These are phyloP conservation scores for Trissoscelio sp. DNA, from an alignment of 2,888 invertebrate genomes.

Conservation along the genomic window DNA sequence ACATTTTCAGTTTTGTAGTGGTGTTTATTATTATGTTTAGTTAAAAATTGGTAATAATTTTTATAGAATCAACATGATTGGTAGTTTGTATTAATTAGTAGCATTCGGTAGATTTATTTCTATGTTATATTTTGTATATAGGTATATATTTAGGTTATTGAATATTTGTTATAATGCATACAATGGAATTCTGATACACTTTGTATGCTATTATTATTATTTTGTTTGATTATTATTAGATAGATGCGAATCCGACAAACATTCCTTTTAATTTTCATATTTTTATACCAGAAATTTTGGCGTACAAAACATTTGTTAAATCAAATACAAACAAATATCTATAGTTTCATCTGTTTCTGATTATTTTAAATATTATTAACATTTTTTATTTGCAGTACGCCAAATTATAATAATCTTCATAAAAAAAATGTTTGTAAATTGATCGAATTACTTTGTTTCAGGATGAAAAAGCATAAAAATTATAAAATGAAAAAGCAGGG, in stretches of 20 bases:
- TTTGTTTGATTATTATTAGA: too few relatives aligned
- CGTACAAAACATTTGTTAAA: too few relatives aligned
- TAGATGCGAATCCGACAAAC: too few relatives aligned
- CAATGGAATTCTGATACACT: too few relatives aligned
- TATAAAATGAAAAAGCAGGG: slow-evolving; percentile 11
- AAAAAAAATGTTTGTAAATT: not conserved
- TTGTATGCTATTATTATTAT: too few relatives aligned
- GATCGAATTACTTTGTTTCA: slow-evolving; percentile 20
- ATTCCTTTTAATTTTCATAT: not conserved
- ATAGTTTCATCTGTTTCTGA: too few relatives aligned
- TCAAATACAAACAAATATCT: not conserved
- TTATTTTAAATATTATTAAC: too few relatives aligned
- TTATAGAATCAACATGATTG: not conserved
- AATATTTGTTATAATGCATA: slow-evolving; percentile 21
- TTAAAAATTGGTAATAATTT: not conserved
- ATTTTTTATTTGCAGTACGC: not conserved
- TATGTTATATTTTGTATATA: slow-evolving; percentile 29
- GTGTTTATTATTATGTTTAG: not conserved
- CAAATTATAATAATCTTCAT: not conserved
- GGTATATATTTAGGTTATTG: not conserved
- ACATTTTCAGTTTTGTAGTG: not conserved
- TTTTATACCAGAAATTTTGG: too few relatives aligned
- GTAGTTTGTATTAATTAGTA: slow-evolving; percentile 1
- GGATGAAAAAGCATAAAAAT: not conserved
- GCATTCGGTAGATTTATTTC: slow-evolving; percentile 18